phyloP scores from a whole-genome alignment of 2,797 vertebrate species.

The Fundulus diaphanus region DNA sequence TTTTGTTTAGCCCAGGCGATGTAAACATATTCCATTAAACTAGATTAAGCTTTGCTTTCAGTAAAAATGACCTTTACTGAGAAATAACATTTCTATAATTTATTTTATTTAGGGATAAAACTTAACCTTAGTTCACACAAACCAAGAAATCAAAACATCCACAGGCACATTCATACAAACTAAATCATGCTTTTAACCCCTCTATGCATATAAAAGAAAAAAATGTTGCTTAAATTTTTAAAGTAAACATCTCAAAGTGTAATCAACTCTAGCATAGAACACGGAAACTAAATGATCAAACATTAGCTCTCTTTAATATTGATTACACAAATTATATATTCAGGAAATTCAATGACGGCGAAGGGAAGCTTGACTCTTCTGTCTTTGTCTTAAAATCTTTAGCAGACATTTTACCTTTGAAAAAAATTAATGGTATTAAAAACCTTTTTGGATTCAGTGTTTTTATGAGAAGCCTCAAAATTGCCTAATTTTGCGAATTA shows the following conservation, averaged over 20 bases:
- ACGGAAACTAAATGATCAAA: not conserved
- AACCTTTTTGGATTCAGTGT: too few species aligned
- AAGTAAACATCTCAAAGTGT: conserved; percentile 1
- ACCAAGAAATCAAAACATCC: conserved; percentile 26
- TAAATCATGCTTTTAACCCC: conserved; percentile 14
- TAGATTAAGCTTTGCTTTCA: conserved; percentile 36
- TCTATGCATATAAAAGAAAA: conserved; percentile 4
- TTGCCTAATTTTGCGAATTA: too few species aligned
- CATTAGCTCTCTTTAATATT: not conserved
- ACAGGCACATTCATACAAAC: conserved; percentile 15
- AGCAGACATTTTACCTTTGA: too few species aligned
- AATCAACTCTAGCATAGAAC: not conserved
- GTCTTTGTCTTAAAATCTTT: too few species aligned
- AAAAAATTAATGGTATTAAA: too few species aligned
- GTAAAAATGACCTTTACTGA: conserved; percentile 17
- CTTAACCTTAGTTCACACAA: conserved; percentile 6
- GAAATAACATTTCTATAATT: conserved; percentile 3
- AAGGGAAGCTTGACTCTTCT: too few species aligned
- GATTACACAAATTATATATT: not conserved
- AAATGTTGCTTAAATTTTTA: conserved; percentile 3
- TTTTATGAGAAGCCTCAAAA: too few species aligned
- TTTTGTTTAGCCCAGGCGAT: conserved; percentile 22
- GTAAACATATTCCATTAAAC: conserved; percentile 18
- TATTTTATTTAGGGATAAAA: conserved; percentile 21
- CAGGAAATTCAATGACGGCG: too few species aligned